phyloP scores from a whole-genome alignment of 53 echinoderm and acorn worm genomes.

The Zoroaster sp. region DNA sequence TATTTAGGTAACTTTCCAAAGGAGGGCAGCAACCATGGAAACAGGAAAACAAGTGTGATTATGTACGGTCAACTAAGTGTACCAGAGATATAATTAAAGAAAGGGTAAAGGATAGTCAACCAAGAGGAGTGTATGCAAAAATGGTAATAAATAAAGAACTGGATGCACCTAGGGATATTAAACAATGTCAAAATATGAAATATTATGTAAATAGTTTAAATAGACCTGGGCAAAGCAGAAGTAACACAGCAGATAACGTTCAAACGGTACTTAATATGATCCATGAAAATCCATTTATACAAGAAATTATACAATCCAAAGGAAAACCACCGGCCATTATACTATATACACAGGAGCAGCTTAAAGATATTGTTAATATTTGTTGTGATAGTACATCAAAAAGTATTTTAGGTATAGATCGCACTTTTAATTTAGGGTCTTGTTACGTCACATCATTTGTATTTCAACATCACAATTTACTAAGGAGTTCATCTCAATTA shows the following conservation, averaged over 20 bases:
- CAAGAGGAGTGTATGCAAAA: neutral
- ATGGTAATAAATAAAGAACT: neutral
- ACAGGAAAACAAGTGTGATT: neutral
- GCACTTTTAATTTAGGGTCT: too few species aligned
- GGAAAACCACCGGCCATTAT: too few species aligned
- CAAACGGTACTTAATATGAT: too few species aligned
- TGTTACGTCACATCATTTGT: too few species aligned
- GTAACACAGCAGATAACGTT: slow-evolving; percentile 13
- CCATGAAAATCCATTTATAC: too few species aligned
- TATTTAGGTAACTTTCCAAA: neutral
- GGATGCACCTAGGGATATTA: neutral
- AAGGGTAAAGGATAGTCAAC: neutral
- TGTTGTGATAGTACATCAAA: too few species aligned
- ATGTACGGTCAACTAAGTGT: neutral
- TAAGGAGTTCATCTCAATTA: too few species aligned
- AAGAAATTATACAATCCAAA: too few species aligned
- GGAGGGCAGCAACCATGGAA: neutral
- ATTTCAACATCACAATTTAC: too few species aligned
- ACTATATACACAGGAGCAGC: too few species aligned
- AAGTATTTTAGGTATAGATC: too few species aligned
- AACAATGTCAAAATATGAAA: neutral
- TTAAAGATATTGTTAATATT: too few species aligned
- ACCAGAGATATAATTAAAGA: neutral
- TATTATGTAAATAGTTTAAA: neutral
- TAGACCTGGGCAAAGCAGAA: neutral